Evolutionary conservation across 2,113 vertebrate genomes (phyloP).

Genomic region (Pelecanoides urinatrix): DNA sequence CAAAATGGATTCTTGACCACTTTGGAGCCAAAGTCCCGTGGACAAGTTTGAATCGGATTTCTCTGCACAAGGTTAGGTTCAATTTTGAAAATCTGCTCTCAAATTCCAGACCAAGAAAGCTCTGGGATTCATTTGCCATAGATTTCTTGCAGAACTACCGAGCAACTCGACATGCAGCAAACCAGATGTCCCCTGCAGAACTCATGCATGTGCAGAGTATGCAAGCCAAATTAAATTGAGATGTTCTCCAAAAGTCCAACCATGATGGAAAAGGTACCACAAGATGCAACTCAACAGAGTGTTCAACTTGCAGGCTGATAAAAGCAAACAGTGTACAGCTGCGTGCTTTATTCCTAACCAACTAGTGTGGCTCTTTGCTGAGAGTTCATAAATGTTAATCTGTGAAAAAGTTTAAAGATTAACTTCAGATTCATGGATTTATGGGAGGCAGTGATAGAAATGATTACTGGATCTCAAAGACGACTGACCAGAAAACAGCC

Average conservation of each 20-base stretch:
- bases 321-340: not conserved
- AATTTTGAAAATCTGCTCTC: not conserved
- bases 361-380: not conserved
- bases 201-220: not conserved
- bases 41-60: not conserved
- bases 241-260: not conserved
- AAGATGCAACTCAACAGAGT: not conserved
- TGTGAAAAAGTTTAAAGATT: not conserved
- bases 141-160: not conserved
- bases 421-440: not conserved
- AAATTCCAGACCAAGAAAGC: not conserved
- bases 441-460: not conserved
- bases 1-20: not conserved
- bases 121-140: slow-evolving; percentile 29
- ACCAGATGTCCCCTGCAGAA: slow-evolving; percentile 24
- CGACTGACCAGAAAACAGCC: not conserved
- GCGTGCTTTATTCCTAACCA: not conserved
- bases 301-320: not conserved
- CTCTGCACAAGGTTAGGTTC: not conserved
- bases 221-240: not conserved
- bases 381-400: not conserved
- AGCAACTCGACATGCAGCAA: not conserved
- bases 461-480: not conserved
- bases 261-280: not conserved
- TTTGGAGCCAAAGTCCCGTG: not conserved